phyloP scores from a whole-genome alignment of 2,888 invertebrate genomes.

The Hymenopus coronatus region DNA sequence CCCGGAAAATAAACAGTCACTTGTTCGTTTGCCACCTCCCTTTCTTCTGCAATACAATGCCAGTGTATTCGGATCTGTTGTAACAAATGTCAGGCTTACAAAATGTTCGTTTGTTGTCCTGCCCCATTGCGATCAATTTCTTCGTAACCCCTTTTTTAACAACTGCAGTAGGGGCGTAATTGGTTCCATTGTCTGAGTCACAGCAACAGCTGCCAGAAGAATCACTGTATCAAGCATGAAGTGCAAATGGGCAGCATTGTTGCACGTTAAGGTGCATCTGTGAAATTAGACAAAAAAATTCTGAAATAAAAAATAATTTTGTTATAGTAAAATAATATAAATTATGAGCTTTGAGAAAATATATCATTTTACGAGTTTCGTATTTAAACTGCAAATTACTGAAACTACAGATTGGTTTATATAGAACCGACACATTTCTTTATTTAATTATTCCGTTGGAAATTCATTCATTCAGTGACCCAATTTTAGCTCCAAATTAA shows the following conservation, averaged over 20 bases:
- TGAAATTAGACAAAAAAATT: no score
- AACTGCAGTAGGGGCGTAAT: constrained; percentile 46
- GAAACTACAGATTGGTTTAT: no score
- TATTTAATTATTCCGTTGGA: no score
- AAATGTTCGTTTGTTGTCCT: background rate
- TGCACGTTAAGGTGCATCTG: no score
- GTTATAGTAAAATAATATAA: no score
- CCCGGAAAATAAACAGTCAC: background rate
- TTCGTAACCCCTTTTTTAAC: constrained; percentile 36
- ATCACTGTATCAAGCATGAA: background rate
- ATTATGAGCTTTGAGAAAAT: no score
- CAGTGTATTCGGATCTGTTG: background rate
- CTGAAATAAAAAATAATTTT: no score
- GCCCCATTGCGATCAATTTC: background rate
- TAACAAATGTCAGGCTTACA: background rate
- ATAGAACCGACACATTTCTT: no score
- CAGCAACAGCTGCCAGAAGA: background rate
- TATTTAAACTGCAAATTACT: no score
- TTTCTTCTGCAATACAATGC: background rate
- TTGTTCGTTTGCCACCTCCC: background rate
- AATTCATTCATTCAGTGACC: no score
- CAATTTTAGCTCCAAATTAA: no score
- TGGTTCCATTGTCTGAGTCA: constrained; percentile 38
- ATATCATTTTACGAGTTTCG: no score
- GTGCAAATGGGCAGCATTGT: background rate